phyloP scores from a whole-genome alignment of 2,113 vertebrate genomes.

The Labeo rohita region DNA sequence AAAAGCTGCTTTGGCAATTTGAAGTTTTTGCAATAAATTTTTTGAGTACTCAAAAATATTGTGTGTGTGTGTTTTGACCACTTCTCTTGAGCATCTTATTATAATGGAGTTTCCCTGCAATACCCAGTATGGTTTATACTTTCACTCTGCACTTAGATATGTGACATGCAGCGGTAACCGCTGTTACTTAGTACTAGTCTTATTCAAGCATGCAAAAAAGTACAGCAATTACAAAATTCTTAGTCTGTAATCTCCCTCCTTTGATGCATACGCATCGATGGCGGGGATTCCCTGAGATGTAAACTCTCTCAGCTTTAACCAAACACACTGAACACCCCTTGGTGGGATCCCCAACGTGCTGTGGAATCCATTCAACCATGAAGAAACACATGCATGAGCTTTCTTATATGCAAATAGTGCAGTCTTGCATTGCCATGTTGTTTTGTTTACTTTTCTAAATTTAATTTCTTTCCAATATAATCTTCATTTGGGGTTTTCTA shows the following conservation, averaged over 20 bases:
- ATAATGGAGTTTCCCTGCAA: not conserved
- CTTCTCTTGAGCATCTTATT: not conserved
- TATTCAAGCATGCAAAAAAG: not conserved
- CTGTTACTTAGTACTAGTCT: not conserved
- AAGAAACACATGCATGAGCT: conserved; percentile 1
- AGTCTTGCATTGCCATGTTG: not conserved
- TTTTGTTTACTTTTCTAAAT: not conserved
- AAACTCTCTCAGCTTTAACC: not conserved
- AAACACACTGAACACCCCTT: not conserved
- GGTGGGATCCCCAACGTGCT: not conserved
- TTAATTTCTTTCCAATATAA: not conserved
- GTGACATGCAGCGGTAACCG: not conserved
- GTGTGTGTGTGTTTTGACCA: not conserved
- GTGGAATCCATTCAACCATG: not conserved
- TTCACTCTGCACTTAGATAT: not conserved
- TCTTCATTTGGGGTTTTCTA: not conserved
- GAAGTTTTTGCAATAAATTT: conserved; percentile 48
- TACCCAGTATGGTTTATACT: not conserved
- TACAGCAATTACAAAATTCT: not conserved
- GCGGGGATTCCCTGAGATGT: conserved; percentile 13
- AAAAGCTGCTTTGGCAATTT: conserved; percentile 28
- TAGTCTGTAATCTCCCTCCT: not conserved
- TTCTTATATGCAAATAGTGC: not conserved
- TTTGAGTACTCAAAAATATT: conserved; percentile 14
- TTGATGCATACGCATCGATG: not conserved